Percentiles rank a stretch among this genome's conserved stretches.
Evolutionary conservation across 2,113 vertebrate species (phyloP).

Genomic region (Tiliqua scincoides): DNA sequence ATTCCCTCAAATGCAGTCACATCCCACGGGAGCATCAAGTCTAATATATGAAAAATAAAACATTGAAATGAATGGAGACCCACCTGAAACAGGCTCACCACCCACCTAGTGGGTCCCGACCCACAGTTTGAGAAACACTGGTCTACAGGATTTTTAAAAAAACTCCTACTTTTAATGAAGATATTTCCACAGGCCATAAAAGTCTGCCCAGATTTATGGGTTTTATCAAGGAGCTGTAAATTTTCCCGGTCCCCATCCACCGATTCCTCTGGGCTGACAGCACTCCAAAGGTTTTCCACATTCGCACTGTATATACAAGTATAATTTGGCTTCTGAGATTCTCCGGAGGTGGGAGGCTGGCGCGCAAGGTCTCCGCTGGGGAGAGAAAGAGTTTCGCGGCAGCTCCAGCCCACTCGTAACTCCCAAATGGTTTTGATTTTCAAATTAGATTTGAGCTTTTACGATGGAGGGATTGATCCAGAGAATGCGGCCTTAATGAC

Average conservation of each 20-base stretch:
- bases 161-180: not conserved
- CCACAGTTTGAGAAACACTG: too few species aligned
- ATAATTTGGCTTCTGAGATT: conserved; percentile 10
- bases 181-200: not conserved
- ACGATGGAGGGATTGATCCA: not conserved
- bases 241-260: not conserved
- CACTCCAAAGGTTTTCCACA: not conserved
- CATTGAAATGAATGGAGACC: too few species aligned
- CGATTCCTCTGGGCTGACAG: not conserved
- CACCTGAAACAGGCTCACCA: too few species aligned
- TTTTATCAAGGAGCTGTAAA: not conserved
- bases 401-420: not conserved
- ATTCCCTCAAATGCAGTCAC: too few species aligned
- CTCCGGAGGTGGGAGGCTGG: conserved; percentile 23
- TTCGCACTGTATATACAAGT: conserved; percentile 3
- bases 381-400: not conserved
- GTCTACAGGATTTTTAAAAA: not conserved
- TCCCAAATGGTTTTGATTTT: conserved; percentile 28
- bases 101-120: too few species aligned
- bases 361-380: not conserved
- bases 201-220: not conserved
- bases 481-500: not conserved
- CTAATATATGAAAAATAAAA: too few species aligned
- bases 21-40: too few species aligned
- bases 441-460: not conserved